phyloP scores from a whole-genome alignment of 1,140 invertebrate genomes.

The Alviniconcha marisindica region DNA sequence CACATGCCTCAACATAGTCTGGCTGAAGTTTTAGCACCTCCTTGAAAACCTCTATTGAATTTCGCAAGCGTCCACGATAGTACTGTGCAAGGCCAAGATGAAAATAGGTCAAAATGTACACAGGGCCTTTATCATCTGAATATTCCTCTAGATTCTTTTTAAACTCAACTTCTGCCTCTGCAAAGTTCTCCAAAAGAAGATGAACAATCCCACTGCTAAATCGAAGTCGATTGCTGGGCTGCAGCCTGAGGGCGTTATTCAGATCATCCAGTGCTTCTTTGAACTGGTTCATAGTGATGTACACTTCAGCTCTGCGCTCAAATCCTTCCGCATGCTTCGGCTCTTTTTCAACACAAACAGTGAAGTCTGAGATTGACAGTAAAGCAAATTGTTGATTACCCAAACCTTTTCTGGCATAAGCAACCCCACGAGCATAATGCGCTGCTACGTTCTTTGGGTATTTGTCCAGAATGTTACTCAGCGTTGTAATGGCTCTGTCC shows the following conservation, averaged over 20 bases:
- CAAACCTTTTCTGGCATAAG: slow-evolving; percentile 55
- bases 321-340: slow-evolving; percentile 53
- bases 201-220: slow-evolving; percentile 64
- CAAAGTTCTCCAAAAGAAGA: slow-evolving; percentile 63
- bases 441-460: slow-evolving; percentile 49
- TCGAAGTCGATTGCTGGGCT: slow-evolving; percentile 51
- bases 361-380: slow-evolving; percentile 58
- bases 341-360: slow-evolving; percentile 53
- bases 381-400: slow-evolving; percentile 50
- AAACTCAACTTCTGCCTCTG: slow-evolving; percentile 29
- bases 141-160: slow-evolving; percentile 33
- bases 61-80: slow-evolving; percentile 66
- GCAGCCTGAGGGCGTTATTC: slow-evolving; percentile 51
- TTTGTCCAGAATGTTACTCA: slow-evolving; percentile 36
- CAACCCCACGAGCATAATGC: slow-evolving; percentile 57
- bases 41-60: slow-evolving; percentile 72
- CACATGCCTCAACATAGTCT: slow-evolving; percentile 65
- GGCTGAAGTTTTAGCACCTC: slow-evolving; percentile 69
- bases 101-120: slow-evolving; percentile 54
- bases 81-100: slow-evolving; percentile 67
- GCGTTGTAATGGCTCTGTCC: slow-evolving; percentile 23
- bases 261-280: slow-evolving; percentile 62
- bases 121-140: neutral
- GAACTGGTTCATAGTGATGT: slow-evolving; percentile 58
- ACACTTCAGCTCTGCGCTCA: slow-evolving; percentile 66